These are phyloP conservation scores for Tinea trinotella DNA, from an alignment of 2,888 invertebrate species.

Conservation along the genomic window DNA sequence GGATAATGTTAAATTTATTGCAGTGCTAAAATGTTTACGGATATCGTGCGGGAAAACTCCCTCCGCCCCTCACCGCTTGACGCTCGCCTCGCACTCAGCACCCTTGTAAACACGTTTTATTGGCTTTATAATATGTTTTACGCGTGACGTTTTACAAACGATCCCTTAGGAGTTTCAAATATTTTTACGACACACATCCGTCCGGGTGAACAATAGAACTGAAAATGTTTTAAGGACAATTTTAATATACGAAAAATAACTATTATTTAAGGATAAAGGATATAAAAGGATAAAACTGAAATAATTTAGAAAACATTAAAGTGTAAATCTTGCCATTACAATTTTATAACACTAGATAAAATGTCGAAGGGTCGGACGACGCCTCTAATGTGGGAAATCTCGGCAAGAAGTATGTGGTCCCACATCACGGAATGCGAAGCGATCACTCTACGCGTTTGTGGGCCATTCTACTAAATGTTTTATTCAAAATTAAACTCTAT, in stretches of 20 bases:
- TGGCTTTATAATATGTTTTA: conserved; percentile 73
- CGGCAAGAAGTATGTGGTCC: conserved; percentile 50
- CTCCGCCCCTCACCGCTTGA: conserved; percentile 26
- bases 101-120: conserved; percentile 73
- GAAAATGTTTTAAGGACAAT: not conserved
- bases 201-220: not conserved
- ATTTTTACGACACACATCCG: conserved; percentile 65
- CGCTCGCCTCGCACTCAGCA: conserved; percentile 38
- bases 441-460: not conserved
- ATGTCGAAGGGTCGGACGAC: conserved; percentile 5
- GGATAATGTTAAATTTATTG: conserved; percentile 71
- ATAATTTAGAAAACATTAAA: not conserved
- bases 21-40: conserved; percentile 71
- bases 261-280: not conserved
- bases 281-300: not conserved
- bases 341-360: conserved; percentile 11
- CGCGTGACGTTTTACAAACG: conserved; percentile 73
- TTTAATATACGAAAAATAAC: not conserved
- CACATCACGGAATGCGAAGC: conserved; percentile 48
- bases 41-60: conserved; percentile 55
- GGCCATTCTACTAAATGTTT: not conserved
- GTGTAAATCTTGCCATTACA: not conserved
- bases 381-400: conserved; percentile 35
- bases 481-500: not conserved
- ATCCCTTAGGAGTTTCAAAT: conserved; percentile 67